Evolutionary conservation across 2,797 vertebrate species (phyloP).

Genomic region (Acridotheres tristis): DNA sequence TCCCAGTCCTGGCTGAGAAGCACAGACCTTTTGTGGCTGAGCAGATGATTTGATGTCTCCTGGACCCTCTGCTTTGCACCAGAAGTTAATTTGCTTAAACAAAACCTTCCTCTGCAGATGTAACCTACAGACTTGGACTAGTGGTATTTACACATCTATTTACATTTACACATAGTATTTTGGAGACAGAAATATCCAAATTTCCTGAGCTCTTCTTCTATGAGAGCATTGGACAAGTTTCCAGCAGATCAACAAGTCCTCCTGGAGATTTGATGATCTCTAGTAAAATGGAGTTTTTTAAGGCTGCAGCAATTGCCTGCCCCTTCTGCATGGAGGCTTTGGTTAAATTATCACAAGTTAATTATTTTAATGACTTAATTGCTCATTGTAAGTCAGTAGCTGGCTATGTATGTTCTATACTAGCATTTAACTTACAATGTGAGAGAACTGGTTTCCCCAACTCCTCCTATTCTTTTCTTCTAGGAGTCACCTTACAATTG

Average conservation of each 20-base stretch:
- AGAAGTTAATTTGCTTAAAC: neutral
- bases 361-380: conserved; percentile 9
- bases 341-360: neutral
- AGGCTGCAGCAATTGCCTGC: neutral
- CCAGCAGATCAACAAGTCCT: neutral
- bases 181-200: neutral
- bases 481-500: neutral
- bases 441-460: neutral
- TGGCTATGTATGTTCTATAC: neutral
- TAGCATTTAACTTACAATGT: neutral
- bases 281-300: neutral
- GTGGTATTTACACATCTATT: rapidly evolving
- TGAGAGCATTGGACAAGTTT: neutral
- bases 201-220: neutral
- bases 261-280: neutral
- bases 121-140: neutral
- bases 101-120: neutral
- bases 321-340: neutral
- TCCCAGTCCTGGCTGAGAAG: neutral
- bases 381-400: neutral
- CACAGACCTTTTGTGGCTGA: neutral
- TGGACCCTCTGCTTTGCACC: neutral
- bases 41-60: neutral
- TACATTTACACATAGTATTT: neutral
- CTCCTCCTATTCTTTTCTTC: neutral